phyloP scores from a whole-genome alignment of 2,113 vertebrate genomes.

The Otolemur garnettii region DNA sequence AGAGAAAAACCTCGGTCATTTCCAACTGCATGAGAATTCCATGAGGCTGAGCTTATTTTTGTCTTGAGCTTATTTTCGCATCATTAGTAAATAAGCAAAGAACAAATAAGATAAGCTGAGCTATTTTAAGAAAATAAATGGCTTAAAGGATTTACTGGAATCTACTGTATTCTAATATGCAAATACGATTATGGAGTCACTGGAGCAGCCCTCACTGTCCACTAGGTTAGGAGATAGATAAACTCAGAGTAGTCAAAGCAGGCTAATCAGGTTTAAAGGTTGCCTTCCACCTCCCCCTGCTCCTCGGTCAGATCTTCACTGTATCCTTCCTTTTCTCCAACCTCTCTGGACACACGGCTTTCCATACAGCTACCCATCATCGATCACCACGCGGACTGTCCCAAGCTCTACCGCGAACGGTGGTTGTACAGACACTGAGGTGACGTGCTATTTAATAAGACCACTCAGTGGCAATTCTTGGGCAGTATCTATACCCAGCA shows the following conservation, averaged over 20 bases:
- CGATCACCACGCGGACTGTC: background rate
- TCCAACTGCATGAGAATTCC: background rate
- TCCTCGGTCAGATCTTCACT: background rate
- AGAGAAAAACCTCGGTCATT: background rate
- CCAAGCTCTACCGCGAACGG: accelerated
- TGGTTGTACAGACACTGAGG: background rate
- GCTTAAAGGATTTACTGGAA: conserved; percentile 69
- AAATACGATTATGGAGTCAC: background rate
- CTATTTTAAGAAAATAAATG: conserved; percentile 75
- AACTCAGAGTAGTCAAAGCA: background rate
- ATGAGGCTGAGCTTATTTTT: background rate
- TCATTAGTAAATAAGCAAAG: conserved; percentile 49
- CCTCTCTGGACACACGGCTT: no score
- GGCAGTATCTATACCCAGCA: accelerated
- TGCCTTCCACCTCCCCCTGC: background rate
- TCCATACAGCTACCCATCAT: background rate
- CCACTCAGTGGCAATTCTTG: background rate
- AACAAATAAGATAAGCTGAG: conserved; percentile 55
- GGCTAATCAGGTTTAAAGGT: background rate
- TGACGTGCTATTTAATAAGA: background rate
- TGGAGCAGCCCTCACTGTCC: background rate
- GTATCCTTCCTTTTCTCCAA: no score
- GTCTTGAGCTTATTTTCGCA: conserved; percentile 40
- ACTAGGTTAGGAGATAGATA: background rate
- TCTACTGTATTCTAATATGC: conserved; percentile 27